Base-by-base conservation (phyloP, 2,113 vertebrate genomes). In the Arenaria interpres region DNA sequence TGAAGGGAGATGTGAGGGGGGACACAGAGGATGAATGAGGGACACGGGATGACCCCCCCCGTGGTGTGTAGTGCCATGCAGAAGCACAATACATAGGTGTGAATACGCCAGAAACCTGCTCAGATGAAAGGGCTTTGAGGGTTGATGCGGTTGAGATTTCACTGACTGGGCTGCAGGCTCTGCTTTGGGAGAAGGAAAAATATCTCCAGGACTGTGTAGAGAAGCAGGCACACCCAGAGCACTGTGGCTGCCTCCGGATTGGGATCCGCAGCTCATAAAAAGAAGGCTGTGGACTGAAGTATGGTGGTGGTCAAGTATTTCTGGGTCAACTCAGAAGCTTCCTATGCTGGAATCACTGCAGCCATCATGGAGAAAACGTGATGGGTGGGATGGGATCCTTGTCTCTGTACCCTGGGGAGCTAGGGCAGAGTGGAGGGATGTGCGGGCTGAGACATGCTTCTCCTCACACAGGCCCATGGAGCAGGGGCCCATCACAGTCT, bases 11-110 rank as follows among this genome's bases (percentile, higher is more conserved):
- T 23, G 43, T 45, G 43, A 86, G 10, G 25, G 5, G 20, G 33
- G 20, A 37, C 14, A n/a, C 6, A 35, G 11, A 14, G 12, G 14
- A 45, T 33, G 24, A 74, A 41, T 30, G 45, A 77, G n/a, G 15
- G n/a, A 13, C 19, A 30, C 0, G 2, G 32, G n/a, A 37, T 75
- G 60, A 51, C 15, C 20, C 4, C 5, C 5, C 7, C 0, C 12
- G 0, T 33, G 24, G 54, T 54, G 43, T 50, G 21, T 33, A 86
- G 7, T 8, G 9, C 17, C 27, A 3, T 14, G 41, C 20, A 81
- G 64, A 67, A 89, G 71, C n/a, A 7, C 25, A 35, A 1, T 22
- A 25, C 9, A 3, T 41, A 20, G 9, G 5, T 23, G 21, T 20
- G 50, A 25, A 62, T 57, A 32, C 32, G 51, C n/a, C 73, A 81